Base-by-base conservation (phyloP, 1,140 invertebrate genomes). In the Bacillus rossius region DNA sequence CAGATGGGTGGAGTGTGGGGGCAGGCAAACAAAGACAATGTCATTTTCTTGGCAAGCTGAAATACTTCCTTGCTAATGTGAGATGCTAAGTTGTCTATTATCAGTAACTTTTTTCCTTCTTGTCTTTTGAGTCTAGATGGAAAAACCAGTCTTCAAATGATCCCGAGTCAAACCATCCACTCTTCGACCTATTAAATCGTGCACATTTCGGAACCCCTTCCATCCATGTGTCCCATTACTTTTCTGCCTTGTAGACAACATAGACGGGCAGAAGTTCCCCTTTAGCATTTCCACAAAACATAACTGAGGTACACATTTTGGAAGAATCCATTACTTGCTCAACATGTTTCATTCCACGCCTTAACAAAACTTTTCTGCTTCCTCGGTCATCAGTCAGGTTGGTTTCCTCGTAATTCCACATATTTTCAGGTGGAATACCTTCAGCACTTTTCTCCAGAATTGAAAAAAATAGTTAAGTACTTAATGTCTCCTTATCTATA, bases 11-110 rank as follows among this genome's bases (percentile, higher is more conserved):
- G 62, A 57, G 53, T 73, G 69, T 20, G 65, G 47, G 8, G 72
- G 69, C 47, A 74, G 61, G 29, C 49, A 69, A 19, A 71, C 49
- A 51, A 75, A 68, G 14, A 48, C 55, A 41, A 70, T 65, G 41
- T 67, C 47, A 59, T 68, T 65, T 64, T 65, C 52, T 41, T 59
- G 45, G 26, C 64, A 65, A 2, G 47, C 10, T 23, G 59, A 56
- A 10, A 71, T 37, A 69, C 58, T 22, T 65, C 45, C 17, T 43
- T 5, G 25, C 40, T 55, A 29, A 75, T 62, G 60, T 73, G 72
- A 16, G 61, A 66, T 25, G 60, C 62, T 38, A 75, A 64, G 57
- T 73, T 74, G 53, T 74, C 73, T 8, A 71, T 71, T 51, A 75
- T 72, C 13, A 50, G 3, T 50, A 20, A 19, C 22, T 20, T 50